Evolutionary conservation across 2,797 vertebrate genomes (phyloP).

Genomic region (Morelia viridis): DNA sequence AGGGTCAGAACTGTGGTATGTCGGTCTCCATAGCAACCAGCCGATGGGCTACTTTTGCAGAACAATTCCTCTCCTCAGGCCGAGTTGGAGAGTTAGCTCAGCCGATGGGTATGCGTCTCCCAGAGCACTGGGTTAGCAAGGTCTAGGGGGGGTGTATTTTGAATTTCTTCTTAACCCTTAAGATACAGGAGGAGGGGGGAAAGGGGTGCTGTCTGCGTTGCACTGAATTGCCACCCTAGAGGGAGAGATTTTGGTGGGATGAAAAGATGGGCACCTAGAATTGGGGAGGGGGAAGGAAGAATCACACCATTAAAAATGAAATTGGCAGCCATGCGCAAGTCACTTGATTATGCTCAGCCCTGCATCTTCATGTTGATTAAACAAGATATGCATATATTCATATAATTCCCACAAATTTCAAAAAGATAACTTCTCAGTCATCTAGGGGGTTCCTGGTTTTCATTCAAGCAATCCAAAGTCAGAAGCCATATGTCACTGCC

Average conservation of each 20-base stretch:
- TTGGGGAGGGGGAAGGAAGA: not conserved
- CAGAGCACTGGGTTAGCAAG: conserved; percentile 46
- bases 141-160: conserved; percentile 29
- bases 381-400: not conserved
- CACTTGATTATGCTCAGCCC: not conserved
- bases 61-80: conserved; percentile 83
- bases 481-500: not conserved
- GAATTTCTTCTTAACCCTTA: conserved; percentile 3
- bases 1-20: conserved; percentile 94
- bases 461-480: not conserved
- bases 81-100: conserved; percentile 73
- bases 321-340: not conserved
- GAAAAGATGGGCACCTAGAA: not conserved
- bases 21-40: conserved; percentile 92
- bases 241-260: not conserved
- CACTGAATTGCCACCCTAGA: not conserved
- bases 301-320: not conserved
- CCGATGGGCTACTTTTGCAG: conserved; percentile 80
- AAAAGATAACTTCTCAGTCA: not conserved
- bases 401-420: not conserved
- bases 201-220: not conserved
- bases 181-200: not conserved
- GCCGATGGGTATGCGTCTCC: conserved; percentile 72
- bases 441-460: not conserved
- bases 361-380: not conserved